phyloP scores from a whole-genome alignment of 1,140 invertebrate genomes.

The Neoseiulus cucumeris region DNA sequence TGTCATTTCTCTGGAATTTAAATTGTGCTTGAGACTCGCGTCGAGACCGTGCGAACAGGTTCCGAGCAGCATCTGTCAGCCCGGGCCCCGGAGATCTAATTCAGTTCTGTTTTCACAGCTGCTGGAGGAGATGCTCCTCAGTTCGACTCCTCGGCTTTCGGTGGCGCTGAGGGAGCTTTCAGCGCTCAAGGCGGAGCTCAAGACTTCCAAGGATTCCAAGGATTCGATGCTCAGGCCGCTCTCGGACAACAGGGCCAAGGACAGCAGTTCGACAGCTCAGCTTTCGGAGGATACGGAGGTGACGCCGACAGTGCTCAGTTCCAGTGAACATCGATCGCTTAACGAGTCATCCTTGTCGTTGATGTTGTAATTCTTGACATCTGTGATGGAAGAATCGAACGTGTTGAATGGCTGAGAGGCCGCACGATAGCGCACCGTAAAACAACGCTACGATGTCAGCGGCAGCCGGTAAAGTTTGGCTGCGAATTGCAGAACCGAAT shows the following conservation, averaged over 20 bases:
- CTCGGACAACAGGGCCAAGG: not conserved
- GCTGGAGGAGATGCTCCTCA: not conserved
- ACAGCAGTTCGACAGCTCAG: slow-evolving; percentile 1
- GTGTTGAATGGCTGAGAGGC: too few species aligned
- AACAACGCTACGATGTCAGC: too few species aligned
- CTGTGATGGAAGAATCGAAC: too few species aligned
- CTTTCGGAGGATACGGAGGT: slow-evolving; percentile 4
- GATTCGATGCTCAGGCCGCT: not conserved
- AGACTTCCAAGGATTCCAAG: slow-evolving; percentile 5
- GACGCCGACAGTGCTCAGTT: not conserved
- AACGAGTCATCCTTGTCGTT: too few species aligned
- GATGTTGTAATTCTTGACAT: too few species aligned
- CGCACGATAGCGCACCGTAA: too few species aligned
- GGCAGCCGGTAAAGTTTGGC: not conserved
- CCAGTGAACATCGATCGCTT: not conserved
- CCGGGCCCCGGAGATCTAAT: too few species aligned
- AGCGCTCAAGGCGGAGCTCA: not conserved
- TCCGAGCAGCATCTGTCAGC: too few species aligned
- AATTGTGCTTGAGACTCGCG: too few species aligned
- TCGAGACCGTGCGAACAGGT: too few species aligned
- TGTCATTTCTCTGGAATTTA: too few species aligned
- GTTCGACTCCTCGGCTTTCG: slow-evolving; percentile 1
- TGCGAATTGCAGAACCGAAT: not conserved
- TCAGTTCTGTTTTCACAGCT: not conserved
- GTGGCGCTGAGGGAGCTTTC: not conserved